Percentiles rank a stretch among this genome's conserved stretches.
Conservation (phyloP, 1,140 invertebrate genomes). For the Phocides pigmalion region DNA sequence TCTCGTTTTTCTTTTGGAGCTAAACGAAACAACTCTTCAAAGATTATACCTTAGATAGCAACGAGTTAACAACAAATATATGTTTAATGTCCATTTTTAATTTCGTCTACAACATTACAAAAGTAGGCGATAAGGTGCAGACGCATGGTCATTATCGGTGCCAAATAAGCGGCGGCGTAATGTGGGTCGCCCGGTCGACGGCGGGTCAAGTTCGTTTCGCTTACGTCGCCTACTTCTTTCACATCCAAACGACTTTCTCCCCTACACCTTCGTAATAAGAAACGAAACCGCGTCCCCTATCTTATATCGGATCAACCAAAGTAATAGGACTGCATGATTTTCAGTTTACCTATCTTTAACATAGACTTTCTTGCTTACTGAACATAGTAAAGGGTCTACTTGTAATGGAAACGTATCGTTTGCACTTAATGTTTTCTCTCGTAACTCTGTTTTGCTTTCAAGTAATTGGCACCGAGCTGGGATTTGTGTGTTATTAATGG, state of each 20-base stretch:
- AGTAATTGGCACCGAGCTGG: background rate
- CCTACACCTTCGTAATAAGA: background rate
- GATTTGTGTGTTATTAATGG: background rate
- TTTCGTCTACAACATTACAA: too few species aligned
- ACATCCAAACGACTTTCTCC: slow-evolving; percentile 23
- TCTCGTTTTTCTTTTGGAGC: too few species aligned
- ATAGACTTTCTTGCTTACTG: background rate
- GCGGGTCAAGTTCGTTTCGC: slow-evolving; percentile 53
- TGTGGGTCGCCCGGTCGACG: slow-evolving; percentile 40
- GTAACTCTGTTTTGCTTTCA: background rate
- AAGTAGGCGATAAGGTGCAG: slow-evolving; percentile 20
- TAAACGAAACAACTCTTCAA: too few species aligned
- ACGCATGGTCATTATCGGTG: slow-evolving; percentile 40
- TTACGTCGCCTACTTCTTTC: slow-evolving; percentile 19
- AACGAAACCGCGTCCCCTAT: background rate
- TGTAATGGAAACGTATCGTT: background rate
- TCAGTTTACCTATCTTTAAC: background rate
- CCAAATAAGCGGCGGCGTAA: slow-evolving; percentile 40
- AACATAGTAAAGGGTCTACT: background rate
- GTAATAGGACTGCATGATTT: background rate
- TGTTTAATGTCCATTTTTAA: too few species aligned
- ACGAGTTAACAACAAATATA: too few species aligned
- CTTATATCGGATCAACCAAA: background rate
- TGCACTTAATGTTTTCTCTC: background rate
- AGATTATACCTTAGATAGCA: too few species aligned